Conservation (phyloP, 2,888 invertebrate species). For the Thymelicus lineola region DNA sequence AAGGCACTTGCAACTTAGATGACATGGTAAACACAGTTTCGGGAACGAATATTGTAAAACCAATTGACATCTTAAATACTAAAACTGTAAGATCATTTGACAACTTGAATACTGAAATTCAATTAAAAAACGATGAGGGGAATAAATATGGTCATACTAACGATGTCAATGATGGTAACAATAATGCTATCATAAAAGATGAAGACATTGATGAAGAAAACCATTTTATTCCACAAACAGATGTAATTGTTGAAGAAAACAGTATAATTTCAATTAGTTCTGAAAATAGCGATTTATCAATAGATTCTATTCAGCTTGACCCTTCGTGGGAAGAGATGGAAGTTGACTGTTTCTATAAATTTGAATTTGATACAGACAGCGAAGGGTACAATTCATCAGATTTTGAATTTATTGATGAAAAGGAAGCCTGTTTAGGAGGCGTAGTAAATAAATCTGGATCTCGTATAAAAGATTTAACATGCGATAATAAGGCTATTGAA, state of each 20-base stretch:
- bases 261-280: constrained; percentile 13
- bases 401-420: constrained; percentile 73
- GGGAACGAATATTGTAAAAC: too few species aligned
- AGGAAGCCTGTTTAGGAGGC: constrained; percentile 58
- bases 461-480: constrained; percentile 39
- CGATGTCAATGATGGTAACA: background rate
- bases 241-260: background rate
- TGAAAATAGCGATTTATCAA: background rate
- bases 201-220: background rate
- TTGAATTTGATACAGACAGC: constrained; percentile 36
- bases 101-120: too few species aligned
- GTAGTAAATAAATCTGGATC: constrained; percentile 22
- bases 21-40: too few species aligned
- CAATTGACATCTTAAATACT: too few species aligned
- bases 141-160: background rate
- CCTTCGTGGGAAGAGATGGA: background rate
- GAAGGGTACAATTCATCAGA: constrained; percentile 68
- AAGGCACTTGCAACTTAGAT: background rate
- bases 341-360: background rate
- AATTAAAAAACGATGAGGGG: too few species aligned
- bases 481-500: constrained; percentile 7
- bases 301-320: background rate
- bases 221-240: background rate
- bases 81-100: too few species aligned
- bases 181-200: background rate